Evolutionary conservation across 1,140 invertebrate genomes (phyloP).

Genomic region (Globodera rostochiensis): DNA sequence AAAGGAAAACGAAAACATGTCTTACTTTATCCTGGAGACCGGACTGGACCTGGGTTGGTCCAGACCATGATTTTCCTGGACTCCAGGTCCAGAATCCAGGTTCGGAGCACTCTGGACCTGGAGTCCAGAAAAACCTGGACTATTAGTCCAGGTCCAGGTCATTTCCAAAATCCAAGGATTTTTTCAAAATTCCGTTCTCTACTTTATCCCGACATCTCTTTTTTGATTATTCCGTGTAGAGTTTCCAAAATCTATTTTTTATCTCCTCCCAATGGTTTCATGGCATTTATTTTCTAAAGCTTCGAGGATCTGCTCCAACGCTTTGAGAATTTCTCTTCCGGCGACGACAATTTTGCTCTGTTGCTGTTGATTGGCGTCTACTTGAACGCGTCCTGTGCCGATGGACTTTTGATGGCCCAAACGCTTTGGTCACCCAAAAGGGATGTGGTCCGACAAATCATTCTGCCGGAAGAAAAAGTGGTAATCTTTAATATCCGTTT

Average conservation of each 20-base stretch:
- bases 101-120: no score
- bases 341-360: conserved; percentile 35
- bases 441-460: conserved; percentile 48
- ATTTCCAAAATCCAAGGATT: not conserved
- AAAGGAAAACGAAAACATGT: no score
- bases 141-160: no score
- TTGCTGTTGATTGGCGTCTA: conserved; percentile 44
- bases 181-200: conserved; percentile 17
- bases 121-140: no score
- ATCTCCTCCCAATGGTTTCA: no score
- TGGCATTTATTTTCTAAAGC: conserved; percentile 12
- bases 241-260: no score
- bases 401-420: conserved; percentile 37
- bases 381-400: conserved; percentile 35
- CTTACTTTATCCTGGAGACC: not conserved
- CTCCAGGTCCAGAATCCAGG: no score
- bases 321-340: conserved; percentile 47
- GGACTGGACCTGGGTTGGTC: no score
- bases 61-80: no score
- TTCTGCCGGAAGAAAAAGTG: conserved; percentile 24
- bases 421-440: conserved; percentile 47
- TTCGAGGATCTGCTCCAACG: conserved; percentile 39
- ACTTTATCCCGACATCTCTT: not conserved
- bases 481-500: conserved; percentile 11
- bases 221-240: not conserved